Conservation (phyloP, 2,888 invertebrate species). For the Chrysolina americana region DNA sequence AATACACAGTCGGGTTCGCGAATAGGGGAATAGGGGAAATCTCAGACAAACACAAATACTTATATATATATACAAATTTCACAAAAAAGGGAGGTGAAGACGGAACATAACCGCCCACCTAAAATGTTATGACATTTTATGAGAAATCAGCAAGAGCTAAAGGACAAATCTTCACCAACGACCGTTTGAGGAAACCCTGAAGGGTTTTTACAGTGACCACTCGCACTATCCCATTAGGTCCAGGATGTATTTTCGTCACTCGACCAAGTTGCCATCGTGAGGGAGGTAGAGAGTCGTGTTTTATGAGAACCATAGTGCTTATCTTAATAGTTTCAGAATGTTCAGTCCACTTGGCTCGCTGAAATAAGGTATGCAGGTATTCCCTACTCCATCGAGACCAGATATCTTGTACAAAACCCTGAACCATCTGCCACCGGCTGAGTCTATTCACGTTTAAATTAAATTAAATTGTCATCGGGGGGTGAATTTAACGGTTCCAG, state of each 20-base stretch:
- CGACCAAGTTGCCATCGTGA: background rate
- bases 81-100: slow-evolving; percentile 1
- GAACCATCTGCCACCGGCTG: background rate
- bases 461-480: background rate
- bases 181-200: background rate
- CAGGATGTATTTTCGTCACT: background rate
- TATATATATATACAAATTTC: no score
- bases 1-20: no score
- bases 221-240: background rate
- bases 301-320: no score
- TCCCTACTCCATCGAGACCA: background rate
- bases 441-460: background rate
- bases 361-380: background rate
- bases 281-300: background rate
- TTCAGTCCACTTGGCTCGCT: background rate
- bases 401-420: background rate
- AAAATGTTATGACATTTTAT: background rate
- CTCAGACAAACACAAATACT: background rate
- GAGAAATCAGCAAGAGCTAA: background rate
- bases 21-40: background rate
- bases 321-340: no score
- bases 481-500: no score
- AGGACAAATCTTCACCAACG: background rate
- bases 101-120: background rate
- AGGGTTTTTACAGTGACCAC: background rate